Conservation (phyloP, 2,888 invertebrate species). For the Ashinkailepas kermadecensis region DNA sequence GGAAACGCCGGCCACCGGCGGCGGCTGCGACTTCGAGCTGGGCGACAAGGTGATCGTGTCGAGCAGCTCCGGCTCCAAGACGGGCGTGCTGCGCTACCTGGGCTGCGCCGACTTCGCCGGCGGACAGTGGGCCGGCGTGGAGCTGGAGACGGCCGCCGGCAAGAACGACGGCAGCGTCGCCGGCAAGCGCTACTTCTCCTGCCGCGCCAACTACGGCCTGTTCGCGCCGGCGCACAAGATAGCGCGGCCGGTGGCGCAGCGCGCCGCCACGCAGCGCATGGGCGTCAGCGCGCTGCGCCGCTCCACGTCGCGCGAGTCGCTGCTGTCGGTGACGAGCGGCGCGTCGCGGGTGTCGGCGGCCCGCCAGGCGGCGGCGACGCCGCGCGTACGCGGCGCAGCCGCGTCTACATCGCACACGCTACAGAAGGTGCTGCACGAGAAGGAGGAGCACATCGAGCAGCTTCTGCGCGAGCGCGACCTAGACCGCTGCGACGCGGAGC, state of each 20-base stretch:
- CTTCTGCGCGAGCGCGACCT: constrained; percentile 83
- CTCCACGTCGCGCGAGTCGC: constrained; percentile 74
- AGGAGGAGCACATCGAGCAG: constrained; percentile 87
- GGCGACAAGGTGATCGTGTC: constrained; percentile 8
- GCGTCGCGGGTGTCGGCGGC: constrained; percentile 49
- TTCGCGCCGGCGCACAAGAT: constrained; percentile 91
- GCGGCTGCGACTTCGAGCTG: constrained; percentile 56
- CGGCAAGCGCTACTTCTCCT: constrained; percentile 66
- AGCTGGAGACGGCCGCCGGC: constrained; percentile 34
- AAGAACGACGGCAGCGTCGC: constrained; percentile 35
- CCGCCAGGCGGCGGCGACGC: constrained; percentile 34
- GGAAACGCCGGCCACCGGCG: constrained; percentile 40
- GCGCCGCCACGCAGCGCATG: constrained; percentile 41
- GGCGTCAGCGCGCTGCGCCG: constrained; percentile 48
- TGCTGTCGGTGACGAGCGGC: constrained; percentile 51
- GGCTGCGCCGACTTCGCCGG: constrained; percentile 34
- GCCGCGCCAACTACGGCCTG: constrained; percentile 79
- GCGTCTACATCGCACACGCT: constrained; percentile 37
- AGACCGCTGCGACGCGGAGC: constrained; percentile 79
- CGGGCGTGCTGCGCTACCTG: constrained; percentile 32
- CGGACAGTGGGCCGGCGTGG: constrained; percentile 34
- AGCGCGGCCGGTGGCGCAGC: constrained; percentile 47
- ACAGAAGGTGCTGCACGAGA: constrained; percentile 84
- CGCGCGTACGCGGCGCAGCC: constrained; percentile 37
- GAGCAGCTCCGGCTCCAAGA: constrained; percentile 58